Conservation (phyloP, 2,888 invertebrate genomes). For the Cephus sareptanus region DNA sequence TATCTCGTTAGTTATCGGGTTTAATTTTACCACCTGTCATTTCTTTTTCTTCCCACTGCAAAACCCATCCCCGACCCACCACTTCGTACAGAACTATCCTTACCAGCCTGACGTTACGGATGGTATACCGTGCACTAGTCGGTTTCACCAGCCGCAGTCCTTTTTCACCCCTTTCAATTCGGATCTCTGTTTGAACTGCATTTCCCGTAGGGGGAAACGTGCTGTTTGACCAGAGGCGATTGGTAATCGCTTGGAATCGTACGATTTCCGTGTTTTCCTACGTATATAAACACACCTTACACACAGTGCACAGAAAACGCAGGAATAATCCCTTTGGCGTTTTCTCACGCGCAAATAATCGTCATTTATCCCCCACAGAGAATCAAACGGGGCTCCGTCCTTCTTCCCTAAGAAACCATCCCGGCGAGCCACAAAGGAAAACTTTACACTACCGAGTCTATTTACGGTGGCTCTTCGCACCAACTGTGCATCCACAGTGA, state of each 20-base stretch:
- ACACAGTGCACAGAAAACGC: background rate
- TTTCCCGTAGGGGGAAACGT: background rate
- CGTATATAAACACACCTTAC: background rate
- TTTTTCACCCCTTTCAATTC: background rate
- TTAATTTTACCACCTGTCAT: background rate
- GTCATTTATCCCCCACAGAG: background rate
- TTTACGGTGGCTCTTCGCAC: background rate
- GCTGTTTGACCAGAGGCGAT: constrained; percentile 1
- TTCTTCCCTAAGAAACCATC: background rate
- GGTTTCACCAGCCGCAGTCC: background rate
- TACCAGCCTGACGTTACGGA: background rate
- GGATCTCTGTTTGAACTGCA: constrained; percentile 1
- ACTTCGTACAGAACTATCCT: background rate
- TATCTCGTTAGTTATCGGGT: background rate
- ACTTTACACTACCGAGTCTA: background rate
- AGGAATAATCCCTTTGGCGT: background rate
- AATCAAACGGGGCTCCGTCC: background rate
- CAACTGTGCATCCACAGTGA: background rate
- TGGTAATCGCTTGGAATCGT: background rate
- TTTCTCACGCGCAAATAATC: background rate
- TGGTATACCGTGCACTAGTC: background rate
- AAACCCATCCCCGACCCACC: background rate
- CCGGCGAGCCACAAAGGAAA: background rate
- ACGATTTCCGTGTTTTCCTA: background rate
- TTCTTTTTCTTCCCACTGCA: background rate